phyloP scores from a whole-genome alignment of 2,797 vertebrate species.

The Macrochelys suwanniensis region DNA sequence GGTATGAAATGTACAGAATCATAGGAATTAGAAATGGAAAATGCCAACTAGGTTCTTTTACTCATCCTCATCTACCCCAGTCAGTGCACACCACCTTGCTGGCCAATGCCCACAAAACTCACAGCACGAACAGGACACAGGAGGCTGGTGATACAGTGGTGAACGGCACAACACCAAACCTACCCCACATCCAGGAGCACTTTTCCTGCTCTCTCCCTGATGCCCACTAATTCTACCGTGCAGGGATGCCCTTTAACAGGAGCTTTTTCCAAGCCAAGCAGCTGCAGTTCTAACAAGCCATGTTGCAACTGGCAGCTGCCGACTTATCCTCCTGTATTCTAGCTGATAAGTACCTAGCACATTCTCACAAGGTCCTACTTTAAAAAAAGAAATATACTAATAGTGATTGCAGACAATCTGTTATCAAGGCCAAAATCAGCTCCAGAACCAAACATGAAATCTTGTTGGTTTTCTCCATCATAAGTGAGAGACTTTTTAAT shows the following conservation, averaged over 20 bases:
- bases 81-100: neutral
- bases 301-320: neutral
- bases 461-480: neutral
- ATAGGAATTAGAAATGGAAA: neutral
- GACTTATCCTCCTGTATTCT: neutral
- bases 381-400: neutral
- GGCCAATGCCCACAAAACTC: neutral
- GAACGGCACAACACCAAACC: neutral
- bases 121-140: neutral
- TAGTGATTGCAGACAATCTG: rapidly evolving
- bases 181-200: neutral
- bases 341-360: rapidly evolving
- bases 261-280: neutral
- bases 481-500: rapidly evolving
- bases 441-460: neutral
- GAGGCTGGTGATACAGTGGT: neutral
- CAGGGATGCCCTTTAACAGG: neutral
- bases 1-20: neutral
- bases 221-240: neutral
- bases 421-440: neutral
- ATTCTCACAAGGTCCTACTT: neutral
- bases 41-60: neutral
- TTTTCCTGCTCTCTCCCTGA: neutral
- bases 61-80: neutral
- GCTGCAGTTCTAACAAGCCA: neutral